Evolutionary conservation across 2,888 invertebrate genomes (phyloP).

Genomic region (Oxyteleia sp.): DNA sequence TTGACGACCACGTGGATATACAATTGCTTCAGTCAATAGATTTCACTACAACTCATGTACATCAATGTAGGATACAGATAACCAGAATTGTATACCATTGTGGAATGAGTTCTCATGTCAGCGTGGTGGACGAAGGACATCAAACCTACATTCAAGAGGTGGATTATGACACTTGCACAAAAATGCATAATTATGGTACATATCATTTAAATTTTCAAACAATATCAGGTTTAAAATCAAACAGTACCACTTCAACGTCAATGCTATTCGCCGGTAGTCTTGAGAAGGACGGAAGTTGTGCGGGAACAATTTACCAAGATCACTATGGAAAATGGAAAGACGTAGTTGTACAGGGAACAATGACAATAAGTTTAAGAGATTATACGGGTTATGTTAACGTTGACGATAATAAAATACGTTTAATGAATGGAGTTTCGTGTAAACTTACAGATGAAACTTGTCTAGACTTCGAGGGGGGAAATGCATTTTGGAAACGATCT

Average conservation of each 20-base stretch:
- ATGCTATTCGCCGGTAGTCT: not conserved
- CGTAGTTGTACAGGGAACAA: not conserved
- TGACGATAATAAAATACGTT: not conserved
- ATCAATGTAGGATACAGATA: slow-evolving; percentile 10
- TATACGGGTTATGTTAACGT: not conserved
- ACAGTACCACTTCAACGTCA: not conserved
- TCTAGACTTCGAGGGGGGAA: not conserved
- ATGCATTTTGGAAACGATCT: not conserved
- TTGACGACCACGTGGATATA: too few species aligned
- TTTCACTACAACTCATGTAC: slow-evolving; percentile 5
- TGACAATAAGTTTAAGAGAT: not conserved
- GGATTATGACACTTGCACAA: not conserved
- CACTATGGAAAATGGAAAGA: not conserved
- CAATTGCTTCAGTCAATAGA: not conserved
- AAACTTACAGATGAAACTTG: not conserved
- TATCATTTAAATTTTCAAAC: not conserved
- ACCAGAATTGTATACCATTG: not conserved
- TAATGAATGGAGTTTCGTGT: not conserved
- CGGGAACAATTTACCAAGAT: not conserved
- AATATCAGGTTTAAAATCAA: not conserved
- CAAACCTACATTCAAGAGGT: slow-evolving; percentile 11
- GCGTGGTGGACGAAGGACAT: not conserved
- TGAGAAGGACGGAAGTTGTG: not conserved
- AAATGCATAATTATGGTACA: slow-evolving; percentile 1
- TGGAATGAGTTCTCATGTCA: slow-evolving; percentile 11